Evolutionary conservation across 2,888 invertebrate species (phyloP).

Genomic region (Phlogophora meticulosa): DNA sequence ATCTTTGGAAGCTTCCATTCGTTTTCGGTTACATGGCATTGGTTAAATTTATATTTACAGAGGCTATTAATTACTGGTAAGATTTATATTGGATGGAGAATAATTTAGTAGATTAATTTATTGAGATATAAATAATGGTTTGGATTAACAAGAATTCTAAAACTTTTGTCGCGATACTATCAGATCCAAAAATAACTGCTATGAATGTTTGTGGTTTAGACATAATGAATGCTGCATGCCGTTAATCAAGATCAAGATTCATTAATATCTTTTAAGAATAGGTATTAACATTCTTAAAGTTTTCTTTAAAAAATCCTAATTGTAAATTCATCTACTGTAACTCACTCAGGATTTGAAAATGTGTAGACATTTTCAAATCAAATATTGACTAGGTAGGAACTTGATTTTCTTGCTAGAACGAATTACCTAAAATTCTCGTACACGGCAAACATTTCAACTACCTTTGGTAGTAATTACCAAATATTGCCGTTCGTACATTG

Average conservation of each 20-base stretch:
- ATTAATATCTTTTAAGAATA: background rate
- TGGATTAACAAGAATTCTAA: conserved; percentile 50
- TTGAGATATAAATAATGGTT: conserved; percentile 65
- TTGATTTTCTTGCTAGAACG: background rate
- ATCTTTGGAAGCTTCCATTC: conserved; percentile 64
- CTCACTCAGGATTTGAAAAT: too few species aligned
- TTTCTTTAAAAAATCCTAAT: background rate
- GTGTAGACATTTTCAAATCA: background rate
- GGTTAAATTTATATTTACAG: conserved; percentile 74
- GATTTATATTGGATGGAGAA: conserved; percentile 71
- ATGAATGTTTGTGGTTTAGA: conserved; percentile 22
- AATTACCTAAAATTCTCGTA: conserved; percentile 15
- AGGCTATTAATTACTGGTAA: conserved; percentile 75
- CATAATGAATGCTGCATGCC: conserved; percentile 1
- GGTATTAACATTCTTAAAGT: background rate
- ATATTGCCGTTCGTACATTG: conserved; percentile 32
- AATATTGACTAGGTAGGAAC: conserved; percentile 7
- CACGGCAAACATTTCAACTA: conserved; percentile 29
- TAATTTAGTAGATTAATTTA: conserved; percentile 70
- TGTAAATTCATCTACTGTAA: background rate
- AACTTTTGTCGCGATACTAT: conserved; percentile 33
- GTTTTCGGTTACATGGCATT: conserved; percentile 70
- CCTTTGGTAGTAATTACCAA: conserved; percentile 50
- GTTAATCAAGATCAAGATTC: background rate
- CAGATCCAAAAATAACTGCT: background rate